phyloP scores from a whole-genome alignment of 2,113 vertebrate species.

The Antechinus stuartii region DNA sequence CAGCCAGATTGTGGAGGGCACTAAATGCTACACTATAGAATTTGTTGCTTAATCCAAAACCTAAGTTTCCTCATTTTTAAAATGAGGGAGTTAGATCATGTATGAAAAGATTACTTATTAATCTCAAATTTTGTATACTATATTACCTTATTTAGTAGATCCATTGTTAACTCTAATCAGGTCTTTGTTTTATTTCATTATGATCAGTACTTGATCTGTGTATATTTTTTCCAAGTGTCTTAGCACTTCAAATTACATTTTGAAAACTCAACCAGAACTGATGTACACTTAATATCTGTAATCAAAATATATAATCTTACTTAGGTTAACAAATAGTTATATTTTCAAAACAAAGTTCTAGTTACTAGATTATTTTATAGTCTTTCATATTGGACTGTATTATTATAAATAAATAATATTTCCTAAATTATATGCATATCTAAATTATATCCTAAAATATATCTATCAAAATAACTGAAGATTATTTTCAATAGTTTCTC shows the following conservation, averaged over 20 bases:
- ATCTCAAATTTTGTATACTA: background rate
- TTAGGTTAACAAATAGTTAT: background rate
- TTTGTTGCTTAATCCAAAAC: background rate
- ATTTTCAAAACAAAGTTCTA: background rate
- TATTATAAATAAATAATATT: background rate
- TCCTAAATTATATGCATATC: background rate
- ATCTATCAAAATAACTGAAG: conserved; percentile 7
- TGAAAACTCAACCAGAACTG: background rate
- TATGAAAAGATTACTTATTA: background rate
- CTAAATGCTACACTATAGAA: background rate
- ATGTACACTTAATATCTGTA: background rate
- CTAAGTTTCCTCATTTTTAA: background rate
- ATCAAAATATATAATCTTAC: background rate
- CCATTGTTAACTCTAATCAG: background rate
- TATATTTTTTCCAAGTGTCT: background rate
- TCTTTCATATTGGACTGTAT: background rate
- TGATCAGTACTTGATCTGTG: background rate
- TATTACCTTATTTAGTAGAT: background rate
- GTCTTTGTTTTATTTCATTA: background rate
- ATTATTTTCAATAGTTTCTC: background rate
- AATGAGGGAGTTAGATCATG: background rate
- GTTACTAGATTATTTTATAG: background rate
- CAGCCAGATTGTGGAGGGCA: background rate
- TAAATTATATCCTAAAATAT: background rate
- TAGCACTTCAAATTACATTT: conserved; percentile 21